Conservation (phyloP, 2,888 invertebrate genomes). For the Hybos culiciformis region DNA sequence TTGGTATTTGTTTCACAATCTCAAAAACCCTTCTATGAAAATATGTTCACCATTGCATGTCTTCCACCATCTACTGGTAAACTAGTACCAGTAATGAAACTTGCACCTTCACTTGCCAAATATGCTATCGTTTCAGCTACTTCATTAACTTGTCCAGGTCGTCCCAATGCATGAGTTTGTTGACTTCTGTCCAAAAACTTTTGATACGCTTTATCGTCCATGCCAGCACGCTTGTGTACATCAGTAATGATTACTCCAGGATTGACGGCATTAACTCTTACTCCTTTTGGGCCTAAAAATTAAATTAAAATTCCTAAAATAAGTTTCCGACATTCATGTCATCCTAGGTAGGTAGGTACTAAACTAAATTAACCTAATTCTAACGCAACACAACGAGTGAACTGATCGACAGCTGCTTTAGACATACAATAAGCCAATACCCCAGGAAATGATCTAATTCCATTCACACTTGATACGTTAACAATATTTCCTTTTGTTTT, state of each 20-base stretch:
- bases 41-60: constrained; percentile 45
- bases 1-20: too few relatives aligned
- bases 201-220: constrained; percentile 61
- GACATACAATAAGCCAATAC: constrained; percentile 84
- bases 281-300: constrained; percentile 52
- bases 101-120: constrained; percentile 60
- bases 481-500: constrained; percentile 70
- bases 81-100: constrained; percentile 58
- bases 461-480: constrained; percentile 87
- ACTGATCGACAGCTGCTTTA: constrained; percentile 85
- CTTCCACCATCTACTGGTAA: constrained; percentile 54
- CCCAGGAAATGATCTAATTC: constrained; percentile 71
- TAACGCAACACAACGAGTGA: constrained; percentile 77
- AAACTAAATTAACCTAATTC: too few relatives aligned
- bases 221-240: constrained; percentile 60
- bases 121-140: constrained; percentile 79
- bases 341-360: too few relatives aligned
- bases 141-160: constrained; percentile 66
- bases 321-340: too few relatives aligned
- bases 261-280: constrained; percentile 81
- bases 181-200: constrained; percentile 65
- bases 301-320: too few relatives aligned
- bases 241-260: constrained; percentile 84
- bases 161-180: constrained; percentile 75
- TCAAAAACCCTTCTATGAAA: too few relatives aligned